Percentiles rank a stretch among this genome's conserved stretches.
Evolutionary conservation across 2,888 invertebrate genomes (phyloP).

Genomic region (Eristalis pertinax): DNA sequence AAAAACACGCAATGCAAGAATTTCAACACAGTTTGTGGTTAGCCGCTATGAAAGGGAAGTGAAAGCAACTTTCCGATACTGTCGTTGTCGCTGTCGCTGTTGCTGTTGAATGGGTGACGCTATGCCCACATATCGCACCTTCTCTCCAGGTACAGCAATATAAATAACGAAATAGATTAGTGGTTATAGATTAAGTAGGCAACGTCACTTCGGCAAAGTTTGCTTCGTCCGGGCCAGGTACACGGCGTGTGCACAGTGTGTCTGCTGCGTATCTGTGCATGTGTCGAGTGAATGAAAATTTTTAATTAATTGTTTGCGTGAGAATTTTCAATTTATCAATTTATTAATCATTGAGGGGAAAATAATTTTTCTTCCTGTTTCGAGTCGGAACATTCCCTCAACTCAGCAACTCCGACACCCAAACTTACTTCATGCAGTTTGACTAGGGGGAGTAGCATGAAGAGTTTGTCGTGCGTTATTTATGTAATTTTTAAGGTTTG

Average conservation of each 20-base stretch:
- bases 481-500: slow-evolving; percentile 3
- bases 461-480: neutral
- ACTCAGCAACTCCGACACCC: neutral
- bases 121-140: slow-evolving; percentile 69
- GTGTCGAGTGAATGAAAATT: slow-evolving; percentile 60
- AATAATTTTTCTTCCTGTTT: slow-evolving; percentile 57
- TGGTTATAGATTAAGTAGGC: slow-evolving; percentile 66
- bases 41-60: neutral
- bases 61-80: slow-evolving; percentile 12
- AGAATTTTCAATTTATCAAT: slow-evolving; percentile 70
- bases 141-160: slow-evolving; percentile 38
- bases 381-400: neutral
- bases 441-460: neutral
- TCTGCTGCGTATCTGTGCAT: slow-evolving; percentile 38
- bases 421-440: neutral
- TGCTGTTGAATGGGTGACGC: slow-evolving; percentile 51
- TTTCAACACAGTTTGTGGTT: slow-evolving; percentile 5
- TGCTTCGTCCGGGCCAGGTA: neutral
- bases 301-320: slow-evolving; percentile 72
- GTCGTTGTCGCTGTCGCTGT: slow-evolving; percentile 39
- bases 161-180: slow-evolving; percentile 68
- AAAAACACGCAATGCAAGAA: slow-evolving; percentile 64
- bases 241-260: neutral
- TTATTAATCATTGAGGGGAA: slow-evolving; percentile 65
- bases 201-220: slow-evolving; percentile 62